A percentile compares a stretch with the other conserved stretches of the same genome.
Evolutionary conservation across 2,113 vertebrate species (phyloP).

Genomic region (Lipotes vexillifer): DNA sequence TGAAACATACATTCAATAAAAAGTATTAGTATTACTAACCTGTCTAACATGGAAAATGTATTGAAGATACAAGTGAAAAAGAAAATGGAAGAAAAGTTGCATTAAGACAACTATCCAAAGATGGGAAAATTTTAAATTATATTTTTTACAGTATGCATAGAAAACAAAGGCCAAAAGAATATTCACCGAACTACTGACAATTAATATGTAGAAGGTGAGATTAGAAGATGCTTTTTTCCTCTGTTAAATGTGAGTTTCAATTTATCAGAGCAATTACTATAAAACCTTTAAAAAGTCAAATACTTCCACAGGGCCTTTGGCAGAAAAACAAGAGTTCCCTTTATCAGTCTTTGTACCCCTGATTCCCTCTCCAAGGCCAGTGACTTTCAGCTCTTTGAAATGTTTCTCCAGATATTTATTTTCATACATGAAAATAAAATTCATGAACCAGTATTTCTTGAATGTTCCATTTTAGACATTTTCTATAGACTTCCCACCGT

Average conservation of each 20-base stretch:
- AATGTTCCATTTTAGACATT: background rate
- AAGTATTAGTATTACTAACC: background rate
- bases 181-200: background rate
- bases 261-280: background rate
- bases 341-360: background rate
- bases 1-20: background rate
- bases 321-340: background rate
- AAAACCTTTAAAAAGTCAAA: background rate
- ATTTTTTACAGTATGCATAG: background rate
- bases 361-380: background rate
- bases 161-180: background rate
- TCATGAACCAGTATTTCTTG: background rate
- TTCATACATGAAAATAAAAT: background rate
- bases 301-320: background rate
- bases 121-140: background rate
- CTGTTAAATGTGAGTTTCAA: background rate
- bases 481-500: background rate
- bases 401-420: background rate
- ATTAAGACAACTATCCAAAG: background rate
- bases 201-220: background rate
- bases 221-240: background rate
- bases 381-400: background rate
- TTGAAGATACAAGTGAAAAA: background rate
- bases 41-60: background rate
- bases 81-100: background rate